Evolutionary conservation across 2,113 vertebrate genomes (phyloP), one percentile per base, ranked within the genome.

Genomic region (Embiotoca jacksoni): DNA sequence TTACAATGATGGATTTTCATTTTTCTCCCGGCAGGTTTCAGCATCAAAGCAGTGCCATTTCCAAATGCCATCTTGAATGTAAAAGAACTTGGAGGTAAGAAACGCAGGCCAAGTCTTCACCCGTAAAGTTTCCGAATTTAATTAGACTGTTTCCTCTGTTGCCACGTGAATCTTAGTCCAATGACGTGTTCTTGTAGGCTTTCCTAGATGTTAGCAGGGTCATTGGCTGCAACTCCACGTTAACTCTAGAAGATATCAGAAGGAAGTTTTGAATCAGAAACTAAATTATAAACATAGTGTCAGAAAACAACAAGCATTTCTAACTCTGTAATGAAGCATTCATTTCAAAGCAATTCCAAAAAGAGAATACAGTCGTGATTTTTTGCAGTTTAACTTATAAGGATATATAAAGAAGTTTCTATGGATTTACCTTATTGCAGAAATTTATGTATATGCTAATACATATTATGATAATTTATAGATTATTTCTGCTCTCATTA

Each of bases 31-130:
- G 72, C 81, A 99, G 98, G 98, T 95, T 99, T 99, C 94, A 98
- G 96, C 92, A 99, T 99, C 94, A 99, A 99, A 96, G 97, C 98
- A 31, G 97, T 99, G 88, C 96, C 97, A 81, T 98, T 99, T 92
- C 96, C 97, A 92, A 98, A 97, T 91, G 97, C 97, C 85, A 94
- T 99, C 94, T 93, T 99, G 95, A 99, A 99, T 83, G 96, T 99
- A 75, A 99, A 99, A 94, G 98, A 99, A 94, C 98, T 99, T 62
- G 98, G 98, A 98, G 98, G 98, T 99, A 97, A 92, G 91, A 57
- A 41, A 75, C 50, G 44, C 41, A 37, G 47, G 16, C 9, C 35
- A 4, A 0, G 41, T 11, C 14, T n/a, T 0, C 31, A 3, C 4
- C 2, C 39, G 10, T 41, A 15, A 41, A 54, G 15, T 35, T 50